Evolutionary conservation across 1,140 invertebrate genomes (phyloP), one percentile per base, ranked within the genome.

Genomic region (Paralvinella palmiformis): DNA sequence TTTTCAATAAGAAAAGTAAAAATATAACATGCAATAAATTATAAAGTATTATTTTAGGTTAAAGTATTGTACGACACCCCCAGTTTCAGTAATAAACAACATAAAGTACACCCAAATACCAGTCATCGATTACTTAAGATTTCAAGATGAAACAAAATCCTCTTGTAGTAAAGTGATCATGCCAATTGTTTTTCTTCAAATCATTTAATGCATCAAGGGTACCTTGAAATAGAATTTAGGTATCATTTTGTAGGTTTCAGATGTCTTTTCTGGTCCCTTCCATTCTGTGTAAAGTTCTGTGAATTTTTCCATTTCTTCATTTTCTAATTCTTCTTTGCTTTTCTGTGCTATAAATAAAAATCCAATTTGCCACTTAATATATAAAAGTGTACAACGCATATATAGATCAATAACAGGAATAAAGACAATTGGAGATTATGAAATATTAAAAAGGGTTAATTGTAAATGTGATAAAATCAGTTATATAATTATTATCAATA

Each of bases 221-320:
- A 78, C 75, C 70, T 88, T 88, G 67, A 87, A 87, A 78, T 88
- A 92, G 74, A 93, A 91, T 73, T 87, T 88, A 0, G 89, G 90
- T 72, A 91, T 88, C 64, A 70, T 69, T 31, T 73, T 66, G 60
- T 66, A 72, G 29, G 53, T 29, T n/a, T 15, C 71, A 69, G 77
- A 74, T 31, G 70, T 63, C 31, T 70, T 50, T 36, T 69, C 57
- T 24, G 73, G 53, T 24, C 83, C 83, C 70, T 85, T 85, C 83
- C 84, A 86, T 68, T 85, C 69, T 69, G 74, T 76, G 66, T 87
- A 84, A 55, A 84, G 76, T 57, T 80, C 73, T 63, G 82, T 79
- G 77, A 87, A 87, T 56, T 84, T 71, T 59, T 84, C 72, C 61
- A 84, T 81, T 70, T 86, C 85, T 48, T 79, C 73, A 59, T 77